Base-by-base conservation (phyloP, 2,888 invertebrate species). In the Mayetiola destructor region DNA sequence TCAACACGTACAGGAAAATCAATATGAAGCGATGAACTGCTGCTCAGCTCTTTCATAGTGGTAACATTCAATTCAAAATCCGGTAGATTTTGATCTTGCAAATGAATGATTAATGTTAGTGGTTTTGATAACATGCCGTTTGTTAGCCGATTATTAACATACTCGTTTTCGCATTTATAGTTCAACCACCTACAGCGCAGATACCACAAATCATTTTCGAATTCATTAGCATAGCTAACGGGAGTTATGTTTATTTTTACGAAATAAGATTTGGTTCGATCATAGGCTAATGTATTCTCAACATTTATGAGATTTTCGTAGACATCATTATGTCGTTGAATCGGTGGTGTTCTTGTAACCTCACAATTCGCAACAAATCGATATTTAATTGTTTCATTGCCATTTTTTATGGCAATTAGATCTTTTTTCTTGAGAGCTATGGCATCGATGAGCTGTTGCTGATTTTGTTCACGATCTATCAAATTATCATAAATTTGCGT, bases 171-270 rank as follows among this genome's bases (percentile, higher is more conserved):
- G 18, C 18, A 21, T 18, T 16, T 52, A 29, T 53, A 20, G 20
- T 53, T 53, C 18, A 20, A 18, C 53, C 53, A 53, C 18, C 53
- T 16, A 30, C 53, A 53, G 18, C 18, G 29, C n/a, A 53, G 20
- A 10, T 12, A 18, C 53, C 53, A 53, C 18, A 53, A 30, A 53
- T 53, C 5, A 5, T 16, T 20, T 30, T 32, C 12, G n/a, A 53
- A 53, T 18, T 53, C 53, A 53, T 53, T 53, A 30, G 32, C 53
- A 53, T 53, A 53, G 20, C 2, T 53, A 53, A 53, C 30, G 53
- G 53, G 14, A 9, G 2, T 12, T n/a, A 30, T 40, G 20, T 8
- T 30, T 42, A 39, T 37, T n/a, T n/a, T 56, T 1, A 29, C 37
- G 5, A 56, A 29, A 30, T 30, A 56, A 12, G 23, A 56, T 29